phyloP scores from a whole-genome alignment of 1,140 invertebrate species.

The roundworm (Caenorhabditis elegans) region WBcel235 BX284605.5:13601001-13601500 shows the following conservation, averaged over 20 bases:
- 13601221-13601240: not conserved
- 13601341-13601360: too few species aligned
- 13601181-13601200: not conserved
- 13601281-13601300: too few species aligned
- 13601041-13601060: not conserved
- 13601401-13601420: too few species aligned
- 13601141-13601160: not conserved
- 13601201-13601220: not conserved
- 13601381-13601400: too few species aligned
- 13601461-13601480: too few species aligned
- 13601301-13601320: too few species aligned
- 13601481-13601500: too few species aligned
- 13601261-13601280: not conserved
- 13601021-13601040: constrained; percentile 8
- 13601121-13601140: not conserved
- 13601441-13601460: too few species aligned
- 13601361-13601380: too few species aligned
- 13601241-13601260: constrained; percentile 29
- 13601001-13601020: not conserved
- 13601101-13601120: not conserved
- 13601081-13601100: not conserved
- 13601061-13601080: constrained; percentile 25
- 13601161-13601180: not conserved
- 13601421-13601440: too few species aligned
- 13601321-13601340: too few species aligned